These are phyloP conservation scores for Ictalurus punctatus DNA, from an alignment of 2,113 vertebrate genomes.

Conservation along the genomic window DNA sequence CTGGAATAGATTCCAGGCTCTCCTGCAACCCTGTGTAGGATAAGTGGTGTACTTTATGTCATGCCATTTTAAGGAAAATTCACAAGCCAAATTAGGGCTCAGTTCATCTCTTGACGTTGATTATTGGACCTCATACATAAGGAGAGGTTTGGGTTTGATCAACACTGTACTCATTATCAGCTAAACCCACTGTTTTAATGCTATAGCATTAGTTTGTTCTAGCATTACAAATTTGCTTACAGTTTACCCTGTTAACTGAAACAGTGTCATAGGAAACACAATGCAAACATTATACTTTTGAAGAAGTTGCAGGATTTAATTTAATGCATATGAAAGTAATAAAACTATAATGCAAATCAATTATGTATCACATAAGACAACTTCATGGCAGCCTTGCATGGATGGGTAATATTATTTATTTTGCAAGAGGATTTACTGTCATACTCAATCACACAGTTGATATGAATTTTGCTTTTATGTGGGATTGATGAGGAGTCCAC, in stretches of 20 bases:
- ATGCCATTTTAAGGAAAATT: constrained; percentile 63
- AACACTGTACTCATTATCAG: constrained; percentile 9
- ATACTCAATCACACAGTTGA: constrained; percentile 4
- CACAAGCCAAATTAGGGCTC: constrained; percentile 60
- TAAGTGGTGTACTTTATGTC: constrained; percentile 31
- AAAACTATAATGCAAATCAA: not conserved
- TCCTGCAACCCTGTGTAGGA: too few species aligned
- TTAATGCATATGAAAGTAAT: not conserved
- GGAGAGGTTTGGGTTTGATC: constrained; percentile 65
- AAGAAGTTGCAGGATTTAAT: not conserved
- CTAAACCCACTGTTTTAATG: not conserved
- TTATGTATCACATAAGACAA: not conserved
- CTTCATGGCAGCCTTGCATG: not conserved
- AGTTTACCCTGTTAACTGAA: not conserved
- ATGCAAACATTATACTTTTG: not conserved
- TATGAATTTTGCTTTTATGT: constrained; percentile 26
- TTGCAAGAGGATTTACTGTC: constrained; percentile 20
- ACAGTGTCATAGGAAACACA: not conserved
- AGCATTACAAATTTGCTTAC: not conserved
- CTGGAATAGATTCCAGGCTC: too few species aligned
- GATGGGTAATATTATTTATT: not conserved
- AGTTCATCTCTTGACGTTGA: constrained; percentile 55
- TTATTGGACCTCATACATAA: constrained; percentile 55
- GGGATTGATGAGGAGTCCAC: not conserved
- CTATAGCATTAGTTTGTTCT: not conserved